Conservation (phyloP, 2,113 vertebrate genomes). For the Vidua chalybeata region DNA sequence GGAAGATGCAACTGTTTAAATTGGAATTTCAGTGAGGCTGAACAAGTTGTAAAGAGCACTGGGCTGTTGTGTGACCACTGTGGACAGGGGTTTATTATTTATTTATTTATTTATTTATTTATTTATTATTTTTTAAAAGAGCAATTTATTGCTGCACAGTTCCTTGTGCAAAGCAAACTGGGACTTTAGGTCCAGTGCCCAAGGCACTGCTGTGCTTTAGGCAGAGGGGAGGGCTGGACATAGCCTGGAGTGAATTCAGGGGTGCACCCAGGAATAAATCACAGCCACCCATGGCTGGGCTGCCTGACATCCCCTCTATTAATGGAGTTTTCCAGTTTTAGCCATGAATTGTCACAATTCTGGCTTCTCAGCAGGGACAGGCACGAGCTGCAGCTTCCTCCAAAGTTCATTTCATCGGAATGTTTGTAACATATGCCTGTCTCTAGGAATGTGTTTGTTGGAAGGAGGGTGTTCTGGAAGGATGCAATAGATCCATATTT, state of each 20-base stretch:
- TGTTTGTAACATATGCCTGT: conserved; percentile 22
- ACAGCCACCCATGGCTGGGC: background rate
- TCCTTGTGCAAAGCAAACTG: background rate
- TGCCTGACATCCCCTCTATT: background rate
- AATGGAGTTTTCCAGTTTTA: background rate
- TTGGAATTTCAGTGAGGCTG: background rate
- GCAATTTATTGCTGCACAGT: background rate
- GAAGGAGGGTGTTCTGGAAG: conserved; percentile 25
- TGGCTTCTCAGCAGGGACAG: conserved; percentile 2
- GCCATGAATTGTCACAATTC: background rate
- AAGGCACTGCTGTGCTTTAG: background rate
- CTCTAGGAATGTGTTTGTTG: conserved; percentile 12
- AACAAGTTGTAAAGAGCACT: background rate
- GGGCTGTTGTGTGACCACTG: fast-evolving
- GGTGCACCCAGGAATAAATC: fast-evolving
- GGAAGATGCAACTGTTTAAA: background rate
- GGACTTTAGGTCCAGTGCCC: background rate
- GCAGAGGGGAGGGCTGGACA: background rate
- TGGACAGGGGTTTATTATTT: background rate
- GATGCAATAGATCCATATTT: conserved; percentile 8
- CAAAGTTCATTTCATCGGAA: background rate
- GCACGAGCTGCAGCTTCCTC: background rate
- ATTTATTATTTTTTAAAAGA: background rate
- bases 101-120: background rate
- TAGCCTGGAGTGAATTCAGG: background rate